phyloP scores from a whole-genome alignment of 2,113 vertebrate species.

The Hymenochirus boettgeri region DNA sequence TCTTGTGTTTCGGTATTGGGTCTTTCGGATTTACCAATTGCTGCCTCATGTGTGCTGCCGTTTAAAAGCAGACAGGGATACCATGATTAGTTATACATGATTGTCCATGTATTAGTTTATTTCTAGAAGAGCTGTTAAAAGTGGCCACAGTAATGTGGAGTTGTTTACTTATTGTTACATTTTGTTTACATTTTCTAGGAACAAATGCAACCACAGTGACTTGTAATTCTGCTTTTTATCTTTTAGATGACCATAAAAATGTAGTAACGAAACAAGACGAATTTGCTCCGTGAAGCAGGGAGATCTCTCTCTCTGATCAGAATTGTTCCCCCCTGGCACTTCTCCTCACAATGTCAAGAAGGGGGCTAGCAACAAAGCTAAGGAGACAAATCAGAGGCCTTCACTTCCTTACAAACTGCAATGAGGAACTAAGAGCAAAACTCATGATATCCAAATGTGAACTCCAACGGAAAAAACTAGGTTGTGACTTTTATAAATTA shows the following conservation, averaged over 20 bases:
- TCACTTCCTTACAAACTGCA: slow-evolving; percentile 85
- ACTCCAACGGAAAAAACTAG: slow-evolving; percentile 94
- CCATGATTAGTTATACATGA: too few relatives aligned
- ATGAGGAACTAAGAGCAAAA: slow-evolving; percentile 93
- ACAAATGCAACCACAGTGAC: too few relatives aligned
- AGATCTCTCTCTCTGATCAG: slow-evolving; percentile 48
- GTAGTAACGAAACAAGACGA: slow-evolving; percentile 55
- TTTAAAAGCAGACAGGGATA: too few relatives aligned
- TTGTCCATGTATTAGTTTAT: too few relatives aligned
- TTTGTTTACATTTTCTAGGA: too few relatives aligned
- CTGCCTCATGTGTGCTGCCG: too few relatives aligned
- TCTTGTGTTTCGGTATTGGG: too few relatives aligned
- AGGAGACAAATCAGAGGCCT: slow-evolving; percentile 73
- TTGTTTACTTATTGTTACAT: too few relatives aligned
- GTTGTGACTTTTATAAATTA: slow-evolving; percentile 61
- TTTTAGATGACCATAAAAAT: slow-evolving; percentile 62
- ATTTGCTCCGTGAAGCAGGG: slow-evolving; percentile 45
- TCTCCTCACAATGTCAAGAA: slow-evolving; percentile 83
- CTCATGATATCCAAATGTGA: slow-evolving; percentile 95
- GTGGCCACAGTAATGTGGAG: too few relatives aligned
- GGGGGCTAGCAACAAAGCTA: slow-evolving; percentile 63
- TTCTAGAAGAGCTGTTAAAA: too few relatives aligned
- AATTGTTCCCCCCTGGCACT: slow-evolving; percentile 36
- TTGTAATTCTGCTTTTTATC: slow-evolving; percentile 38
- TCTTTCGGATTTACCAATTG: too few relatives aligned